A percentile compares a stretch with the other conserved stretches of the same genome.
phyloP scores from a whole-genome alignment of 2,113 vertebrate genomes.

The Hypocryptadius cinnamomeus region DNA sequence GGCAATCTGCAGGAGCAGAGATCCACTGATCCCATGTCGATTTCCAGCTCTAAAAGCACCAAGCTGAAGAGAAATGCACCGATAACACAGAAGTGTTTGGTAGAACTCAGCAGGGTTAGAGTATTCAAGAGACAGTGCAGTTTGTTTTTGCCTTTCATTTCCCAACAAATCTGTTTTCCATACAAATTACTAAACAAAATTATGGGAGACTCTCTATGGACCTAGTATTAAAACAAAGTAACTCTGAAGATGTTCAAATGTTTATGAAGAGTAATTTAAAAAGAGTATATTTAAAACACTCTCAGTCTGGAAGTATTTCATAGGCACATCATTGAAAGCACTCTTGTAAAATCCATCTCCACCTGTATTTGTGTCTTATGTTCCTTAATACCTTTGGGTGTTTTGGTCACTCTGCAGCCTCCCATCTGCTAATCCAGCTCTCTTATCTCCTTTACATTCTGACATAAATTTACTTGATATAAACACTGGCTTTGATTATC shows the following conservation, averaged over 20 bases:
- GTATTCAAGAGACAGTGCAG: not conserved
- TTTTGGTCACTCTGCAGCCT: not conserved
- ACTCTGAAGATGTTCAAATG: not conserved
- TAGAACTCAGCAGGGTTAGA: not conserved
- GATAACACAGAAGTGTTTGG: not conserved
- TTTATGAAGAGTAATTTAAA: not conserved
- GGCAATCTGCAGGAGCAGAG: not conserved
- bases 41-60: not conserved
- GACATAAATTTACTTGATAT: not conserved
- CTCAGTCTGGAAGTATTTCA: not conserved
- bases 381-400: not conserved
- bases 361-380: not conserved
- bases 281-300: not conserved
- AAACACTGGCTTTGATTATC: not conserved
- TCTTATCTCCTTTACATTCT: not conserved
- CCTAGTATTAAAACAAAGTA: not conserved
- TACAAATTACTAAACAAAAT: not conserved
- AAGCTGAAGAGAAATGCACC: not conserved
- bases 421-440: not conserved
- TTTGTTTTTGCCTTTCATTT: not conserved
- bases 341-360: not conserved
- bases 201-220: not conserved
- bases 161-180: not conserved
- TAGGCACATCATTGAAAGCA: not conserved
- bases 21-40: rapidly evolving